Base-by-base conservation (phyloP, 2,888 invertebrate genomes). In the Epinotia bilunana region DNA sequence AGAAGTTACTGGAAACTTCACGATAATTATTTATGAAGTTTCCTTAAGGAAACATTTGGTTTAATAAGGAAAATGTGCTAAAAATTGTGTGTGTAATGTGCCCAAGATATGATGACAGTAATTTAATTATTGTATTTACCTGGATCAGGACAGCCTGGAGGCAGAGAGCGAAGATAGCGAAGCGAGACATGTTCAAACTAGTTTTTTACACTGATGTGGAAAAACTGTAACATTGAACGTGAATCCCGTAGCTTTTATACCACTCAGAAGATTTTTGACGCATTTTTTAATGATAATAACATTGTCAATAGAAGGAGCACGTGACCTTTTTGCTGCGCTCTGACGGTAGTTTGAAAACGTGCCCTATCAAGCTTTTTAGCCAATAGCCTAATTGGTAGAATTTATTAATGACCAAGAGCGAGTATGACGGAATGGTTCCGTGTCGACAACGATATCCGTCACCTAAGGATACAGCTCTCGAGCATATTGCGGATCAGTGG, bases 241-340 rank as follows among this genome's bases (percentile, higher is more conserved):
- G 49, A 16, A 49, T 0, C 49, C 53, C 2, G 5, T 7, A n/a
- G n/a, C 5, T 53, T 53, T n/a, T 53, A 53, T 53, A 53, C 53
- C n/a, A 53, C 5, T 53, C n/a, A 53, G 6, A 5, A 53, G n/a
- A 6, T 53, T 53, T n/a, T 4, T n/a, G 49, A 16, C 5, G 53
- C 16, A 0, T 49, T 49, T 5, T 53, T n/a, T 53, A 53, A n/a
- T 53, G n/a, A 53, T 53, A 16, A 49, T 49, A 53, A 53, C 53
- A 53, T 53, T 53, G 53, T n/a, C 53, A 1, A 53, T n/a, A n/a
- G 53, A 53, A n/a, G n/a, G 13, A 53, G n/a, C n/a, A 53, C n/a
- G 16, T 53, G 53, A 7, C 53, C 53, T n/a, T n/a, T 7, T 53
- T n/a, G 77, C 23, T 84, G 87, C 0, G 78, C 80, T 3, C 84